Evolutionary conservation across 2,797 vertebrate genomes (phyloP).

Genomic region (Typhlichthys subterraneus): DNA sequence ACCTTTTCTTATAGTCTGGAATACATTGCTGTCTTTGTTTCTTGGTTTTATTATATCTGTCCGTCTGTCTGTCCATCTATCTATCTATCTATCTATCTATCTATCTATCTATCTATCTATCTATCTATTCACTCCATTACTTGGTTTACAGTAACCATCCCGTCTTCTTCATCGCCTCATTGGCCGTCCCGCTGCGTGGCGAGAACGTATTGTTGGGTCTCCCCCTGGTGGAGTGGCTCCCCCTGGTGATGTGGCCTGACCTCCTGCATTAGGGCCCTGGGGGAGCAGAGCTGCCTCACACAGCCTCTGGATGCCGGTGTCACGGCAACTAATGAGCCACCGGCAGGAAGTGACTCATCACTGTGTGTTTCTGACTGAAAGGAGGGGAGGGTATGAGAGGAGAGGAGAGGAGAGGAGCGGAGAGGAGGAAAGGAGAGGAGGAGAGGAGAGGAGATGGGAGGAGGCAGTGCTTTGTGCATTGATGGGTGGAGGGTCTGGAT

Average conservation of each 20-base stretch:
- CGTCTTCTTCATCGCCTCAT: too few relatives aligned
- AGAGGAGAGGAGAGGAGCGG: not conserved
- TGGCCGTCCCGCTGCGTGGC: not conserved
- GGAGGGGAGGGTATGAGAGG: not conserved
- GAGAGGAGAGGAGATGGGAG: too few relatives aligned
- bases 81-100: too few relatives aligned
- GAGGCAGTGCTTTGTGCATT: not conserved
- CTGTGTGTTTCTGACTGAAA: constrained; percentile 11
- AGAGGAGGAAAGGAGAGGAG: not conserved
- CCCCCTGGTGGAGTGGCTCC: not conserved
- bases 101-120: too few relatives aligned
- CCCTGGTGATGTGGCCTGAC: not conserved
- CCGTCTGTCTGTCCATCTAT: too few relatives aligned
- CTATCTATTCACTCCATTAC: too few relatives aligned
- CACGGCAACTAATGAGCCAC: constrained; percentile 18
- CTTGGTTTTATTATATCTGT: not conserved
- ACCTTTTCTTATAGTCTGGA: not conserved
- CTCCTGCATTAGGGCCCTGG: not conserved
- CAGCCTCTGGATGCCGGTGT: constrained; percentile 8
- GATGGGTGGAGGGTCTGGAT: not conserved
- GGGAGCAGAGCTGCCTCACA: constrained; percentile 5
- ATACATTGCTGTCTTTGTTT: not conserved
- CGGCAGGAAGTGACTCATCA: constrained; percentile 22
- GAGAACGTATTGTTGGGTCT: too few relatives aligned
- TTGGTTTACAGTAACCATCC: too few relatives aligned